These are phyloP conservation scores for Potamarius usumacintae DNA, from an alignment of 2,113 vertebrate species.

Conservation along the genomic window DNA sequence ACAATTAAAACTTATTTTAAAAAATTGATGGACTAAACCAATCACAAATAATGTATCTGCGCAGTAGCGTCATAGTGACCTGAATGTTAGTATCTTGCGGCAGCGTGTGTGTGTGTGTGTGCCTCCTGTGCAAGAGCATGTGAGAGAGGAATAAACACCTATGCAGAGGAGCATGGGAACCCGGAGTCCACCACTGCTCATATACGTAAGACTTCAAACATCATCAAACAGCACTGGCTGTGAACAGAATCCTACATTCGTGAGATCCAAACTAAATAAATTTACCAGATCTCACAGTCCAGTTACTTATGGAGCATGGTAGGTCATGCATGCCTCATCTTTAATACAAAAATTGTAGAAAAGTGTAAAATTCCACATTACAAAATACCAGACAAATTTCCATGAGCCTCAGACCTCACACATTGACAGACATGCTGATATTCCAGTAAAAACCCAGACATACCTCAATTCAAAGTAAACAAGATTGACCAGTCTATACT, in stretches of 20 bases:
- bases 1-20: background rate
- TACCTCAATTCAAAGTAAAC: slow-evolving; percentile 6
- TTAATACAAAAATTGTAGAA: background rate
- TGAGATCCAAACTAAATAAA: background rate
- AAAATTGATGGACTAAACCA: background rate
- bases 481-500: slow-evolving; percentile 6
- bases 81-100: background rate
- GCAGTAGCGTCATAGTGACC: background rate
- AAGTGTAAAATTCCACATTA: background rate
- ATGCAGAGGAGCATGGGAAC: background rate
- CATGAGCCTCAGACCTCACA: slow-evolving; percentile 13
- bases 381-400: background rate
- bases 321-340: background rate
- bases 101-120: background rate
- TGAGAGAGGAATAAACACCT: background rate
- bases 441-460: background rate
- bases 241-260: background rate
- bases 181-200: background rate
- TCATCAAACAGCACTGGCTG: background rate
- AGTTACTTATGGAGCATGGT: background rate
- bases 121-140: background rate
- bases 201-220: background rate
- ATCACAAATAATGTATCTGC: background rate
- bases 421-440: background rate
- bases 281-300: background rate